Conservation (phyloP, 2,113 vertebrate genomes). For the Alethe diademata region DNA sequence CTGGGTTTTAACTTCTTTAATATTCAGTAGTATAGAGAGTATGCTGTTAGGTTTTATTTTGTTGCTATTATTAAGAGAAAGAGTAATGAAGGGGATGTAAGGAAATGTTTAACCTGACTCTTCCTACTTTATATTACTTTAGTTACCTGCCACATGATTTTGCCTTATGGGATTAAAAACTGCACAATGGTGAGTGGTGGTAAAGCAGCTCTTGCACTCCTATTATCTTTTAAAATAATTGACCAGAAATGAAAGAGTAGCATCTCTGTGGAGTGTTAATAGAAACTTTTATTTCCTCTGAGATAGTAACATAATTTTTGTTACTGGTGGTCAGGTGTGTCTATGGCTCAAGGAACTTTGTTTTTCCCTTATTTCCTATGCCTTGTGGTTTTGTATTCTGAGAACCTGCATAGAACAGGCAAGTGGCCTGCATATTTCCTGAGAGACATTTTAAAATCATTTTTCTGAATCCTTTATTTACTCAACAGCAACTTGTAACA, state of each 20-base stretch:
- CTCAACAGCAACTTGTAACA: not conserved
- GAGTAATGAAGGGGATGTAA: not conserved
- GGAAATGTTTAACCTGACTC: not conserved
- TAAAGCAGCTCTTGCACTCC: not conserved
- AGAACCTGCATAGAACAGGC: not conserved
- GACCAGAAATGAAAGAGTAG: not conserved
- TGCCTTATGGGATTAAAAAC: not conserved
- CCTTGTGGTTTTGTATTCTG: not conserved
- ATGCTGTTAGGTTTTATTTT: not conserved
- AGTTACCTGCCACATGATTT: not conserved
- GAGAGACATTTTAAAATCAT: not conserved
- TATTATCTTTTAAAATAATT: not conserved
- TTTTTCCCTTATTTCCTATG: constrained; percentile 4
- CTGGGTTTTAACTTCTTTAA: not conserved
- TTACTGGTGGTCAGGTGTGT: not conserved
- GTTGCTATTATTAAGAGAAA: not conserved
- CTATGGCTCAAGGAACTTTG: not conserved
- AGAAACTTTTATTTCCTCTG: not conserved
- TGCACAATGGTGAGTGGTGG: not conserved
- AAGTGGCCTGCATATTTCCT: not conserved
- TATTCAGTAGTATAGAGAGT: not conserved
- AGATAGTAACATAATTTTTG: not conserved
- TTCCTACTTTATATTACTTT: not conserved
- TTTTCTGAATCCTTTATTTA: not conserved
- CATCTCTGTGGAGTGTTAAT: not conserved